Evolutionary conservation across 2,113 vertebrate genomes (phyloP).

Genomic region (Dascyllus trimaculatus): DNA sequence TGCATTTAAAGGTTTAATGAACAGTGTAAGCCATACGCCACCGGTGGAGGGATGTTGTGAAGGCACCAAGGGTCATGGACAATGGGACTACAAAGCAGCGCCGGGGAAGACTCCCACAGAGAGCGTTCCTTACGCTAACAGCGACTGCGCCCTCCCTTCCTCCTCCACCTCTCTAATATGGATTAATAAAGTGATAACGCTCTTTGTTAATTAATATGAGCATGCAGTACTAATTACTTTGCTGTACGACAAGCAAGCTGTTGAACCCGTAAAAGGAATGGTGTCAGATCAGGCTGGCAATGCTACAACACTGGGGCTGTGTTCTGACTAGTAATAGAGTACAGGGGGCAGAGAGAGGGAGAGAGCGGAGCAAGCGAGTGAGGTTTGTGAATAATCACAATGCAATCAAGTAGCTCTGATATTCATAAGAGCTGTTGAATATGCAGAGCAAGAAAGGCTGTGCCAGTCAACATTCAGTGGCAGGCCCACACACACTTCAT

Average conservation of each 20-base stretch:
- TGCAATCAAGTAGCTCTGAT: conserved; percentile 67
- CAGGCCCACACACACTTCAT: conserved; percentile 23
- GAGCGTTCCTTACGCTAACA: conserved; percentile 82
- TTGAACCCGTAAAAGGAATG: conserved; percentile 84
- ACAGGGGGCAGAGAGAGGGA: conserved; percentile 36
- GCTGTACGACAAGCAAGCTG: conserved; percentile 91
- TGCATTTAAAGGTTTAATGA: conserved; percentile 96
- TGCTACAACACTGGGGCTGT: conserved; percentile 50
- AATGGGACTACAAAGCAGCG: conserved; percentile 83
- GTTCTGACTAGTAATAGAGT: conserved; percentile 70
- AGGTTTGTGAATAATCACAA: conserved; percentile 66
- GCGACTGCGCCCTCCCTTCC: conserved; percentile 43
- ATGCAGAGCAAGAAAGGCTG: conserved; percentile 45
- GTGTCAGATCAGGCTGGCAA: conserved; percentile 74
- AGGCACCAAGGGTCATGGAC: conserved; percentile 78
- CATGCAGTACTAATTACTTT: conserved; percentile 94
- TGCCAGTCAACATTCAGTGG: conserved; percentile 61
- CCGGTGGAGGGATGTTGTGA: conserved; percentile 85
- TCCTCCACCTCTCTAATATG: conserved; percentile 83
- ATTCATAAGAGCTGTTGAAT: conserved; percentile 68
- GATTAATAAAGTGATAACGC: conserved; percentile 98
- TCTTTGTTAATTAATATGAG: conserved; percentile 97
- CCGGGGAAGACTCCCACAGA: conserved; percentile 82
- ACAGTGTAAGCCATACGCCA: conserved; percentile 88
- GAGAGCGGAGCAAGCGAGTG: conserved; percentile 13